Evolutionary conservation across 2,797 vertebrate genomes (phyloP), one percentile per base, ranked within the genome.

Genomic region (Lacerta agilis): DNA sequence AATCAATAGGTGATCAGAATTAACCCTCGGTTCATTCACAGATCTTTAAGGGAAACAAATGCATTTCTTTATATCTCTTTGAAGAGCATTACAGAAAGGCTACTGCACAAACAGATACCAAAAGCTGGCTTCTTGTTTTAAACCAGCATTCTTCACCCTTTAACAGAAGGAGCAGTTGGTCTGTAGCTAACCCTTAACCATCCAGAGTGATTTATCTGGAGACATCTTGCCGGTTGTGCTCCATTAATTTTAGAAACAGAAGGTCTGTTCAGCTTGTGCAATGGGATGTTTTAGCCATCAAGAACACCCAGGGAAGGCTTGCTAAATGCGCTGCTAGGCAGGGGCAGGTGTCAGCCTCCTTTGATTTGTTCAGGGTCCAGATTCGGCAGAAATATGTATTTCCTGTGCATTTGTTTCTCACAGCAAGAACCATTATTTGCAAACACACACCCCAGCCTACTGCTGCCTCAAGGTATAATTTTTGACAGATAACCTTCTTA

Each of bases 401-500:
- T 94, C 87, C 58, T 33, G 89, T 92, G 73, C 84, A 88, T 92
- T 94, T 94, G 82, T 86, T 95, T 92, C 88, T 90, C 92, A 69
- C 90, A 91, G 86, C 87, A 91, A 90, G 87, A 92, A 10, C 80
- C 92, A 92, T 92, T 95, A 87, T 93, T 79, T 94, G 92, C 93
- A 94, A 95, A 92, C 92, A 90, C 92, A 92, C 93, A 92, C 90
- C 88, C 82, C 61, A 93, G 61, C 49, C 95, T 91, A 73, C 13
- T 83, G 87, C 49, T 93, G 92, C 94, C 93, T 92, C 73, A 86
- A 93, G 91, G 83, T 92, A 93, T 82, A 1, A 5, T 73, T 90
- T 94, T 76, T 94, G 94, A 91, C 92, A 93, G 90, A 92, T 89
- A 89, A 91, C 90, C 93, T 92, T 95, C 93, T 92, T 93, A 90